Percentiles rank a stretch among this genome's conserved stretches.
phyloP scores from a whole-genome alignment of 2,797 vertebrate genomes.

The Galagoides demidoff region DNA sequence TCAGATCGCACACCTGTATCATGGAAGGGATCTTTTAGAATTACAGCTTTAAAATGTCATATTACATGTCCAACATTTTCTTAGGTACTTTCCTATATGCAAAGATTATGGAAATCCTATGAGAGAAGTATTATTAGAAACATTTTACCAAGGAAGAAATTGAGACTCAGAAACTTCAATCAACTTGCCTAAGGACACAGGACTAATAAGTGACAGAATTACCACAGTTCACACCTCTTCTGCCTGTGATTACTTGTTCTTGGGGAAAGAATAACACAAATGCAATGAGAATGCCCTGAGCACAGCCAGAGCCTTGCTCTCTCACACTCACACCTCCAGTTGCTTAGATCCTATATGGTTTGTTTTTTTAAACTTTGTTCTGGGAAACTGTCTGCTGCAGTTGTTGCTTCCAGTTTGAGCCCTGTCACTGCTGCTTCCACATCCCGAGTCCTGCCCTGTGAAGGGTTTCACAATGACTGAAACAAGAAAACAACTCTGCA shows the following conservation, averaged over 20 bases:
- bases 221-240: not conserved
- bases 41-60: not conserved
- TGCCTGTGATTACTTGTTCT: not conserved
- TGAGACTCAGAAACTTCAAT: not conserved
- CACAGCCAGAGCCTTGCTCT: accelerated
- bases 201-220: not conserved
- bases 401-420: not conserved
- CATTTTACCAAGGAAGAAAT: not conserved
- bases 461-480: not conserved
- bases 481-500: not conserved
- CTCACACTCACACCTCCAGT: not conserved
- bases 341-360: not conserved
- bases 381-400: not conserved
- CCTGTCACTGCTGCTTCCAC: not conserved
- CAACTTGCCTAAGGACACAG: not conserved
- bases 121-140: not conserved
- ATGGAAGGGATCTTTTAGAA: not conserved
- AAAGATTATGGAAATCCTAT: not conserved
- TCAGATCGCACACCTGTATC: not conserved
- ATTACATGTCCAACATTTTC: not conserved
- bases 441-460: accelerated
- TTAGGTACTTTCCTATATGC: not conserved
- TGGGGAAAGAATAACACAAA: not conserved
- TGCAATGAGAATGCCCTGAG: accelerated
- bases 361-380: not conserved